Percentiles rank a stretch among this genome's conserved stretches.
Evolutionary conservation across 2,113 vertebrate genomes (phyloP).

Genomic region (Crotophaga sulcirostris): DNA sequence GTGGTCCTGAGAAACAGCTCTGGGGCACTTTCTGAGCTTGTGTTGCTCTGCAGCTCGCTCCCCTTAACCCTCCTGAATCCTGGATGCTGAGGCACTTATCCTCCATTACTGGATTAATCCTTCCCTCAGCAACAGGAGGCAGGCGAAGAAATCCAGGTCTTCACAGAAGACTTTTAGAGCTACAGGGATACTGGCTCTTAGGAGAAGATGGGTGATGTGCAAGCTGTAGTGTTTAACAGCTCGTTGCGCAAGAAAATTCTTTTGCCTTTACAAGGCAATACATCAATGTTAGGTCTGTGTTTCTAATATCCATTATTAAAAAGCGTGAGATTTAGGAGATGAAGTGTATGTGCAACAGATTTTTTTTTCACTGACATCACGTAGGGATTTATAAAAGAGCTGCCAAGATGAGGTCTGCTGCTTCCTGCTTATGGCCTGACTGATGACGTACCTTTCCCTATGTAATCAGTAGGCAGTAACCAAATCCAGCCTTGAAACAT

Average conservation of each 20-base stretch:
- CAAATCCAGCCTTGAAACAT: neutral
- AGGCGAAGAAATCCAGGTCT: neutral
- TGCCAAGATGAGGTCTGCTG: neutral
- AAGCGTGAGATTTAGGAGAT: neutral
- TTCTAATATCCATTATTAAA: neutral
- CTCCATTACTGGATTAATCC: neutral
- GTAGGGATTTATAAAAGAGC: neutral
- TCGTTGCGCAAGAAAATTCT: neutral
- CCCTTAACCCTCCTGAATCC: neutral
- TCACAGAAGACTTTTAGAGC: neutral
- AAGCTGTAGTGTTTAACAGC: neutral
- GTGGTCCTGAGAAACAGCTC: fast-evolving
- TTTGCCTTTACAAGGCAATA: neutral
- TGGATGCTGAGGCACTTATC: neutral
- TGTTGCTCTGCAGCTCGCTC: neutral
- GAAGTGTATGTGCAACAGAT: fast-evolving
- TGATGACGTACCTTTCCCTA: neutral
- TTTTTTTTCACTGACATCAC: too few species aligned
- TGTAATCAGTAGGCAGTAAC: neutral
- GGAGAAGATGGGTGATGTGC: neutral
- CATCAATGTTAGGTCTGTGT: neutral
- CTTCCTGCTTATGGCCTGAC: neutral
- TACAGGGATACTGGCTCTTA: neutral
- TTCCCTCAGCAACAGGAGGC: neutral
- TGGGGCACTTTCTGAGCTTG: neutral